Evolutionary conservation across 1,140 invertebrate genomes (phyloP), one percentile per base, ranked within the genome.

Genomic region (Ruditapes philippinarum): DNA sequence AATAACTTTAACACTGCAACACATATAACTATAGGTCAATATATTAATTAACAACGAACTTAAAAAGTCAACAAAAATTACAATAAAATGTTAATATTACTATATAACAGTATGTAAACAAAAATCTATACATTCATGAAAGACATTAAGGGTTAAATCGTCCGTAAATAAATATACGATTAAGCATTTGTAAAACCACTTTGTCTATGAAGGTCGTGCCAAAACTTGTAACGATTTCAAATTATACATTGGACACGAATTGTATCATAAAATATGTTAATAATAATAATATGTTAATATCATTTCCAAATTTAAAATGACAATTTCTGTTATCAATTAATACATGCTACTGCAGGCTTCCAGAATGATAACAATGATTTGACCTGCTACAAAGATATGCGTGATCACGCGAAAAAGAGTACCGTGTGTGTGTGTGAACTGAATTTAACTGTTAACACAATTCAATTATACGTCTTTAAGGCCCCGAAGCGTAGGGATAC

Each of bases 11-110:
- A 70, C 65, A 70, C 65, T 14, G 33, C 65, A 40, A 70, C 36
- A 38, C 65, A 70, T n/a, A n/a, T 19, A 70, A 70, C 31, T 19
- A n/a, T n/a, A n/a, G 65, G 31, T 70, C 17, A 40, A 38, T 40
- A 38, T 31, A 22, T 22, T 19, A 70, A 70, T 70, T 31, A 33
- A 28, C 25, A 40, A 70, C 14, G 9, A 38, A 19, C 36, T 17
- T 70, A 70, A 19, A 70, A 70, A 38, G 36, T 70, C 65, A 70
- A 70, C 22, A 25, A 62, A 62, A 62, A 62, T 62, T 70, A 70
- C 65, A 70, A 70, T n/a, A 40, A 70, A 70, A 70, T 70, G 65
- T 38, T 70, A 70, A 40, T 70, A 70, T 70, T 38, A 70, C 65
- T 17, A 62, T 62, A 28, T 70, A 38, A 70, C 65, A 38, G 28